Percentiles rank a stretch among this genome's conserved stretches.
These are phyloP conservation scores for Dorcus hopei DNA, from an alignment of 2,888 invertebrate species.

Conservation along the genomic window DNA sequence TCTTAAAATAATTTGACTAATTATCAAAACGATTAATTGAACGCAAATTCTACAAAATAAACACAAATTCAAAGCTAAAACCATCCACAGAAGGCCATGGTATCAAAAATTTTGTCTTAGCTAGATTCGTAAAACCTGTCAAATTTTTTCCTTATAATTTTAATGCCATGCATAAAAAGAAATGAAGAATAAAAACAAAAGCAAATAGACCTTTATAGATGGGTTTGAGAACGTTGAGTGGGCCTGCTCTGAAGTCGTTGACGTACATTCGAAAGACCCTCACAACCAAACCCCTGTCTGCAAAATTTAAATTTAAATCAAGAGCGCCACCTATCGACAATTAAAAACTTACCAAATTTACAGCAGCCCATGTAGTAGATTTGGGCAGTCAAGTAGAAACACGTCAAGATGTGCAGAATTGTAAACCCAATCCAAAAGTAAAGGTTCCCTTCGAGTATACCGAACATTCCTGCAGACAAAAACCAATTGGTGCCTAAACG, in stretches of 20 bases:
- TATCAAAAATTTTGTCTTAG: no score
- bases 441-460: slow-evolving; percentile 62
- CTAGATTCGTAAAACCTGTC: no score
- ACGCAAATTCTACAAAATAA: no score
- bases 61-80: no score
- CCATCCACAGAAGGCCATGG: no score
- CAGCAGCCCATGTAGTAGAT: slow-evolving; percentile 75
- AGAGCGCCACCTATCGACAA: not conserved
- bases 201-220: slow-evolving; percentile 41
- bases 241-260: slow-evolving; percentile 48
- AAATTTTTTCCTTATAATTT: no score
- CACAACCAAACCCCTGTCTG: slow-evolving; percentile 35
- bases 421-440: slow-evolving; percentile 74
- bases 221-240: slow-evolving; percentile 47
- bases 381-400: slow-evolving; percentile 64
- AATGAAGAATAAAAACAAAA: no score
- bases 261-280: slow-evolving; percentile 35
- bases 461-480: slow-evolving; percentile 56
- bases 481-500: not conserved
- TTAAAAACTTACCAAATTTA: slow-evolving; percentile 55
- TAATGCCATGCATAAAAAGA: no score
- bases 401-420: slow-evolving; percentile 62
- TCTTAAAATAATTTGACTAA: no score
- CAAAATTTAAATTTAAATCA: slow-evolving; percentile 17
- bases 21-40: no score